Conservation (phyloP, 2,888 invertebrate genomes). For the Crocallis elinguaria region DNA sequence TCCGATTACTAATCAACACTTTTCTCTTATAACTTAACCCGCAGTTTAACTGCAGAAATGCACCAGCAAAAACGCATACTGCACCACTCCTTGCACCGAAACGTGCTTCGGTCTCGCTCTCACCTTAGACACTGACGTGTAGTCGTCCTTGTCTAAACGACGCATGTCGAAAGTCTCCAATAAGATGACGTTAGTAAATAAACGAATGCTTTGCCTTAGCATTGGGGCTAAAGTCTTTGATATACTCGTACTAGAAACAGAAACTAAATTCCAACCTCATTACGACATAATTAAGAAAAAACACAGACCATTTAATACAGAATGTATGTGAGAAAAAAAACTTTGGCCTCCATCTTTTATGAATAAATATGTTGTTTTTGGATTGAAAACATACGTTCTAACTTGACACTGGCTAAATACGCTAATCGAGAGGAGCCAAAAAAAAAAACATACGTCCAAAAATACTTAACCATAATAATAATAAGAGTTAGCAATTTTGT, state of each 20-base stretch:
- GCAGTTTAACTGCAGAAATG: conserved; percentile 64
- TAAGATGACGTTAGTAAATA: conserved; percentile 55
- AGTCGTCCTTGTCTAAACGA: conserved; percentile 51
- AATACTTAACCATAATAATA: background rate
- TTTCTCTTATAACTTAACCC: conserved; percentile 46
- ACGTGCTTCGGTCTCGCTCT: conserved; percentile 53
- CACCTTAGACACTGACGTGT: conserved; percentile 31
- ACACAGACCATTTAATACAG: no score
- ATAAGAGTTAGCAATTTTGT: background rate
- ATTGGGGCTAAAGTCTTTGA: background rate
- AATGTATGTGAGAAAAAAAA: no score
- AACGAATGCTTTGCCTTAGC: conserved; percentile 29
- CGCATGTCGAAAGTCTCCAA: conserved; percentile 43
- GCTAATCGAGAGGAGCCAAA: no score
- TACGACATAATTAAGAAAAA: background rate
- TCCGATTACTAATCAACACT: background rate
- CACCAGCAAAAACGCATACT: conserved; percentile 78
- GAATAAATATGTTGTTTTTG: no score
- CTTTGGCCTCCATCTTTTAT: no score
- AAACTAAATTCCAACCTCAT: background rate
- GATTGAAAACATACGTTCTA: no score
- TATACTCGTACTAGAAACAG: background rate
- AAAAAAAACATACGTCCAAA: no score
- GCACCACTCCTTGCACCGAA: conserved; percentile 73
- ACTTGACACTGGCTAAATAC: background rate